These are phyloP conservation scores for Microcebus griseorufus DNA, from an alignment of 2,113 vertebrate genomes.

Conservation along the genomic window DNA sequence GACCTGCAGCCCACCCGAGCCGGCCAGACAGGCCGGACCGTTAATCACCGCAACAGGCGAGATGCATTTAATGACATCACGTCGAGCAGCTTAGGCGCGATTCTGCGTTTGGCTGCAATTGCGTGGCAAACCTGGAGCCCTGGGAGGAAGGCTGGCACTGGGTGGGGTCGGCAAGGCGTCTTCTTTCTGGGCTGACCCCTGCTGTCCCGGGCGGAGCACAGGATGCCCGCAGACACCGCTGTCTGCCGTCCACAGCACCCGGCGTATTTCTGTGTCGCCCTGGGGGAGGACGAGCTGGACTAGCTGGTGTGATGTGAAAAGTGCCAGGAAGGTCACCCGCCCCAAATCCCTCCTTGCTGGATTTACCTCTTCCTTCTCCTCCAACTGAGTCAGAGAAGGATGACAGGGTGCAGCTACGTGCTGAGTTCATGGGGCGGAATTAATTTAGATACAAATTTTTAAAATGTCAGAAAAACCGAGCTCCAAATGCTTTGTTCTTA, in stretches of 20 bases:
- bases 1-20: background rate
- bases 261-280: background rate
- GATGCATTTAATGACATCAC: fast-evolving
- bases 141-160: background rate
- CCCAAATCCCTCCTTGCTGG: background rate
- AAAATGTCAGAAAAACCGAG: background rate
- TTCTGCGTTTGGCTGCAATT: background rate
- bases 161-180: background rate
- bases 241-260: fast-evolving
- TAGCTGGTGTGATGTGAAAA: too few relatives aligned
- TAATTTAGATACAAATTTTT: background rate
- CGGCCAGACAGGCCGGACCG: fast-evolving
- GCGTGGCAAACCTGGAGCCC: fast-evolving
- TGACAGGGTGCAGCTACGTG: fast-evolving
- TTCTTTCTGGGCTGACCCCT: background rate
- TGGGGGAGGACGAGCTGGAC: background rate
- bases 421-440: background rate
- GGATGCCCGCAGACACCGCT: fast-evolving
- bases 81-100: fast-evolving
- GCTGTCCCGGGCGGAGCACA: too few relatives aligned
- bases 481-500: background rate
- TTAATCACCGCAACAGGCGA: fast-evolving
- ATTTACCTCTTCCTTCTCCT: too few relatives aligned
- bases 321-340: fast-evolving
- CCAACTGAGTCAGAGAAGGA: fast-evolving